Evolutionary conservation across 2,888 invertebrate species (phyloP).

Genomic region (Theretra japonica): DNA sequence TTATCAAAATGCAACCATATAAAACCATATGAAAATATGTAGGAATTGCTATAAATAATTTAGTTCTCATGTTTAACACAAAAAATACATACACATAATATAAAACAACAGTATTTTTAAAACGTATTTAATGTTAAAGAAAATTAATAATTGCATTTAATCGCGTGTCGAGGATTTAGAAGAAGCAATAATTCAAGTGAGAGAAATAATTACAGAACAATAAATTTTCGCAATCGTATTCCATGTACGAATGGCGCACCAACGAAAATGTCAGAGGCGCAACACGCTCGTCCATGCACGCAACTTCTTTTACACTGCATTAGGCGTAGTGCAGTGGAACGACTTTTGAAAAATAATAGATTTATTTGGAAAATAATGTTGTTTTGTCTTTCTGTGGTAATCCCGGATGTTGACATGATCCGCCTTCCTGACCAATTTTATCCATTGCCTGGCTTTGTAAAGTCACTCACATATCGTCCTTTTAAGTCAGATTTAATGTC

Average conservation of each 20-base stretch:
- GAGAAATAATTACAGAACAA: not conserved
- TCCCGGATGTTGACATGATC: too few relatives aligned
- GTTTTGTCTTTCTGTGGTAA: too few relatives aligned
- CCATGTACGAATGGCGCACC: not conserved
- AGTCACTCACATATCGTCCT: too few relatives aligned
- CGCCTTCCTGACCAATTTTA: too few relatives aligned
- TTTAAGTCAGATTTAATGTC: too few relatives aligned
- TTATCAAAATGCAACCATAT: too few relatives aligned
- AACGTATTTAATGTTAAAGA: not conserved
- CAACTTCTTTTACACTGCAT: not conserved
- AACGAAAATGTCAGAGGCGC: conserved; percentile 7
- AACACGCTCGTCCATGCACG: not conserved
- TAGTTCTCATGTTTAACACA: not conserved
- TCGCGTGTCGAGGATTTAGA: not conserved
- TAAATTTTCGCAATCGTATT: not conserved
- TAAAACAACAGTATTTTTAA: not conserved
- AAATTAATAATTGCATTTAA: not conserved
- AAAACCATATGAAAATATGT: too few relatives aligned
- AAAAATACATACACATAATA: not conserved
- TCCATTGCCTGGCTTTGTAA: too few relatives aligned
- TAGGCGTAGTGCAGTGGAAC: not conserved
- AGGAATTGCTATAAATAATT: not conserved
- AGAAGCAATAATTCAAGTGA: not conserved
- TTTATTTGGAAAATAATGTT: too few relatives aligned
- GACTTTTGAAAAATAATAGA: not conserved